Percentiles rank a stretch among this genome's conserved stretches.
These are phyloP conservation scores for Spilosoma lubricipeda DNA, from an alignment of 2,888 invertebrate species.

Conservation along the genomic window DNA sequence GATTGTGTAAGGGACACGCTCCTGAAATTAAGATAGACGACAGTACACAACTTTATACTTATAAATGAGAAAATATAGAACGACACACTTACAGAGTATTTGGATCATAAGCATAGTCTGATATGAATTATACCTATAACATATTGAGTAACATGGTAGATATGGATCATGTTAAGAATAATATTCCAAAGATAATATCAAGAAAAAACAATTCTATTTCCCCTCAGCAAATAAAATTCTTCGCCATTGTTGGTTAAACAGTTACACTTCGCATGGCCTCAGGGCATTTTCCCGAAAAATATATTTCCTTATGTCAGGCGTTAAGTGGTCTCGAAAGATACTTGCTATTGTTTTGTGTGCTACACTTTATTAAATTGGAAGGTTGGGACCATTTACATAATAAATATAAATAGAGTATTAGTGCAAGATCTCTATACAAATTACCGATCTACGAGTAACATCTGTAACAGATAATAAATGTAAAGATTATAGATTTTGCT, in stretches of 20 bases:
- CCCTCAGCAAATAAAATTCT: conserved; percentile 41
- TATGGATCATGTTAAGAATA: conserved; percentile 28
- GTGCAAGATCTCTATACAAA: neutral
- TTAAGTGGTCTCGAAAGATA: conserved; percentile 44
- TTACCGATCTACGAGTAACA: neutral
- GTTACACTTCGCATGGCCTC: conserved; percentile 34
- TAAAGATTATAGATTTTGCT: no score
- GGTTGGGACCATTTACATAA: conserved; percentile 10
- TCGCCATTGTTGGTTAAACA: conserved; percentile 46
- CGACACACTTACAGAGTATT: neutral
- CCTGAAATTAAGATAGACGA: no score
- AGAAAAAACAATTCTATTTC: conserved; percentile 36
- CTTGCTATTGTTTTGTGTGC: conserved; percentile 33
- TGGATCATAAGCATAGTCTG: neutral
- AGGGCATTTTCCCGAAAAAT: conserved; percentile 40
- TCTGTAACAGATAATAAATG: neutral
- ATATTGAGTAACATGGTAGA: neutral
- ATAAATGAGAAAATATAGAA: no score
- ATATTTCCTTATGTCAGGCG: conserved; percentile 46
- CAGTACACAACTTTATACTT: no score
- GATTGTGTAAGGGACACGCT: no score
- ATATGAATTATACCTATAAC: neutral
- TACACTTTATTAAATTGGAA: conserved; percentile 17
- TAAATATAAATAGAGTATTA: neutral
- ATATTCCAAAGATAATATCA: conserved; percentile 36